phyloP scores from a whole-genome alignment of 2,113 vertebrate species.

The Blennius ocellaris region DNA sequence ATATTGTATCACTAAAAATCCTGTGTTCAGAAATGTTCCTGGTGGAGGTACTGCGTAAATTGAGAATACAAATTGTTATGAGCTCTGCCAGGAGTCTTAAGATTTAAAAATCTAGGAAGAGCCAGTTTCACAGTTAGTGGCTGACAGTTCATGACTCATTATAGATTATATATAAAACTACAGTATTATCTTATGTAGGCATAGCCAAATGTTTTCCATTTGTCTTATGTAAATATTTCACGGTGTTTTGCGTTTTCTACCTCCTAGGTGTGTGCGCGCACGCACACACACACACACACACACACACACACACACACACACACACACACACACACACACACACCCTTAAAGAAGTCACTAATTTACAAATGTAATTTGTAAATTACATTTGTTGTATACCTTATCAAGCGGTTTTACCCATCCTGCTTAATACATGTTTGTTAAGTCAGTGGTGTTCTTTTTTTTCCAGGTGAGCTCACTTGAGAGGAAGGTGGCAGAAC shows the following conservation, averaged over 20 bases:
- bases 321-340: too few species aligned
- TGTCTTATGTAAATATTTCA: too few species aligned
- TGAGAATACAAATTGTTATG: slow-evolving; percentile 5
- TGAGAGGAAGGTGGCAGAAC: slow-evolving; percentile 95
- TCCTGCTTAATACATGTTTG: too few species aligned
- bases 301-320: too few species aligned
- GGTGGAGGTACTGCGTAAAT: slow-evolving; percentile 2
- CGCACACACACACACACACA: too few species aligned
- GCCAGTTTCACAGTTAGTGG: background rate
- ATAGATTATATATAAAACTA: background rate
- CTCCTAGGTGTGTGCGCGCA: too few species aligned
- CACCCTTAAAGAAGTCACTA: too few species aligned
- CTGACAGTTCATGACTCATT: background rate
- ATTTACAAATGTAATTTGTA: background rate
- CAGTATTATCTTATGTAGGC: background rate
- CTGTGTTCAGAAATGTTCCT: background rate
- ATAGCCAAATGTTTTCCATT: too few species aligned
- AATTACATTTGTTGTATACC: too few species aligned
- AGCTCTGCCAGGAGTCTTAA: slow-evolving; percentile 15
- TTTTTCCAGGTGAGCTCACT: slow-evolving; percentile 88
- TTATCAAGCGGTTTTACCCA: too few species aligned
- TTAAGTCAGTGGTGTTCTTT: background rate
- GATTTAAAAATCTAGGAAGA: background rate
- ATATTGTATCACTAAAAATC: background rate
- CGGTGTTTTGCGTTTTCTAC: too few species aligned